phyloP scores from a whole-genome alignment of 2,797 vertebrate species.

The Enteromius paludinosus region DNA sequence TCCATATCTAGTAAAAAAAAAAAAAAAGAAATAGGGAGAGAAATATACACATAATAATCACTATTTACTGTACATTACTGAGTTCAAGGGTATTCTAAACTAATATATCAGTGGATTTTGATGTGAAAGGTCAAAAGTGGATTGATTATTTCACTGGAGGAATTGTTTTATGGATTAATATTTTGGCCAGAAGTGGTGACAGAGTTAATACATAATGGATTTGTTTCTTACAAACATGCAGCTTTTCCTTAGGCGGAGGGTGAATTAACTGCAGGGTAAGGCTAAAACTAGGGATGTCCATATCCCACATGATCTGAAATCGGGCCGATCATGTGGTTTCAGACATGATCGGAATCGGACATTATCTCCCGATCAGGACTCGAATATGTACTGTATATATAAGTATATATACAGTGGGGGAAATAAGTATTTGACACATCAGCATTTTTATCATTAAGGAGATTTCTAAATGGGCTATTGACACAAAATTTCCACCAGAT shows the following conservation, averaged over 20 bases:
- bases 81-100: not conserved
- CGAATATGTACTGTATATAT: too few relatives aligned
- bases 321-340: too few relatives aligned
- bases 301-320: too few relatives aligned
- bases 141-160: not conserved
- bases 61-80: not conserved
- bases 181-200: not conserved
- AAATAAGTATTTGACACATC: too few relatives aligned
- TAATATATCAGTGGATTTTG: not conserved
- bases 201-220: not conserved
- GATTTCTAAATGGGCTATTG: too few relatives aligned
- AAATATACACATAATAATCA: not conserved
- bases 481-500: too few relatives aligned
- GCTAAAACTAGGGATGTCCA: too few relatives aligned
- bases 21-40: not conserved
- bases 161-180: not conserved
- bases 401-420: too few relatives aligned
- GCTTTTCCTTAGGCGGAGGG: not conserved
- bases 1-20: not conserved
- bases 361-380: conserved; percentile 10
- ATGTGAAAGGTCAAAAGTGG: not conserved
- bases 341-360: too few relatives aligned
- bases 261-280: too few relatives aligned
- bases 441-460: too few relatives aligned
- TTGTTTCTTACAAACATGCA: not conserved